Conservation (phyloP, 2,888 invertebrate genomes). For the Eupeodes latifasciatus region DNA sequence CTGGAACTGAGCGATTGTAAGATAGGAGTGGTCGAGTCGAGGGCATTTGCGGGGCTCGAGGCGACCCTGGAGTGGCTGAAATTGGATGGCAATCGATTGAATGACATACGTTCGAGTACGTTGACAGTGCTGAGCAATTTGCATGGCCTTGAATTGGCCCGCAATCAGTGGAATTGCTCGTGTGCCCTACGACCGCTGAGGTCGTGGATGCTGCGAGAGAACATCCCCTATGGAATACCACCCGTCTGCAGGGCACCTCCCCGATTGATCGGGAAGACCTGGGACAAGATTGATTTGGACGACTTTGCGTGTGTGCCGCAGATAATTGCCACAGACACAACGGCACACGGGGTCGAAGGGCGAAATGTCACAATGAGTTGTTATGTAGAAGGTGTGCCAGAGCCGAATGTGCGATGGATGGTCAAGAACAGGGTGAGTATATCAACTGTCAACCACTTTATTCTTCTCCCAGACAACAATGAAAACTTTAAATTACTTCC, state of each 20-base stretch:
- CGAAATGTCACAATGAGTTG: slow-evolving; percentile 90
- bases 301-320: slow-evolving; percentile 92
- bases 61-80: slow-evolving; percentile 90
- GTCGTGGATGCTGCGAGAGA: slow-evolving; percentile 91
- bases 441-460: neutral
- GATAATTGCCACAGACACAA: slow-evolving; percentile 86
- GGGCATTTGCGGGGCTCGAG: slow-evolving; percentile 90
- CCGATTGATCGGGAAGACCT: slow-evolving; percentile 87
- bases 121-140: slow-evolving; percentile 89
- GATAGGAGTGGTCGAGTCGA: slow-evolving; percentile 88
- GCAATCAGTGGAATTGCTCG: slow-evolving; percentile 93
- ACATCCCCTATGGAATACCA: slow-evolving; percentile 90
- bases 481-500: slow-evolving; percentile 39
- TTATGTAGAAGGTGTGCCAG: slow-evolving; percentile 89
- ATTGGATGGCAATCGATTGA: slow-evolving; percentile 90
- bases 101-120: slow-evolving; percentile 88
- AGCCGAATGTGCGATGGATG: slow-evolving; percentile 90
- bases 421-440: slow-evolving; percentile 87
- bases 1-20: slow-evolving; percentile 91
- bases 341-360: slow-evolving; percentile 88
- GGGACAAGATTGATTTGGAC: slow-evolving; percentile 91
- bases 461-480: neutral
- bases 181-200: slow-evolving; percentile 90
- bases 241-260: slow-evolving; percentile 89
- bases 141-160: slow-evolving; percentile 90